Evolutionary conservation across 2,797 vertebrate genomes (phyloP).

Genomic region (Amphiprion clarkii): DNA sequence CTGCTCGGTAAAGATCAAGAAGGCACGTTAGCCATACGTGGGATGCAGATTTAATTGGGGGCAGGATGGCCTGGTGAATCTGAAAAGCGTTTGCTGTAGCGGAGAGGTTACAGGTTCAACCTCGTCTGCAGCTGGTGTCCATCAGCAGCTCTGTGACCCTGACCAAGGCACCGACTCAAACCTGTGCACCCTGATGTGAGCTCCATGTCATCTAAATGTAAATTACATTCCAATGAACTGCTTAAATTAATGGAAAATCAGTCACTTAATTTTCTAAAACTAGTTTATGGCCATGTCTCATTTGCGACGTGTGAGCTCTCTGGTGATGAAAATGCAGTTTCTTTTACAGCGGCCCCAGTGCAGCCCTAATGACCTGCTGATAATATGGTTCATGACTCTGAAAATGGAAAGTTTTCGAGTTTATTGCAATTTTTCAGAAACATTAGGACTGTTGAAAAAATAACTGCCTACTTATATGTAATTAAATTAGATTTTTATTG

Average conservation of each 20-base stretch:
- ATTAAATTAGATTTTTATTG: too few species aligned
- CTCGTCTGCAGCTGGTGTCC: not conserved
- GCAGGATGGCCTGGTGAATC: not conserved
- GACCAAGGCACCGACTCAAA: not conserved
- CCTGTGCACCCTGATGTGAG: slow-evolving; percentile 4
- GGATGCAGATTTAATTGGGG: slow-evolving; percentile 15
- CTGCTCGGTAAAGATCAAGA: not conserved
- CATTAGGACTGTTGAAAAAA: too few species aligned
- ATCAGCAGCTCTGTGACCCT: not conserved
- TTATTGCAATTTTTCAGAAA: too few species aligned
- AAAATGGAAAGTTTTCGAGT: too few species aligned
- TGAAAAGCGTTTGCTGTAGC: slow-evolving; percentile 16
- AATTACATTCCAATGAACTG: slow-evolving; percentile 11
- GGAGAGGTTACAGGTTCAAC: slow-evolving; percentile 26
- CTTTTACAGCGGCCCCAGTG: not conserved
- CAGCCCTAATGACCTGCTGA: not conserved
- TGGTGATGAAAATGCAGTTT: not conserved
- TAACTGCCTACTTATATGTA: too few species aligned
- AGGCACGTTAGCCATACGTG: not conserved
- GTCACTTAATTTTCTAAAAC: slow-evolving; percentile 6
- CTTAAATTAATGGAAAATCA: slow-evolving; percentile 15
- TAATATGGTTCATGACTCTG: not conserved
- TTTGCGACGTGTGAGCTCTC: not conserved
- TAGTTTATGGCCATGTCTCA: not conserved
- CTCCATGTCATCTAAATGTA: slow-evolving; percentile 31